Conservation (phyloP, 2,797 vertebrate species). For the Gouania willdenowi region DNA sequence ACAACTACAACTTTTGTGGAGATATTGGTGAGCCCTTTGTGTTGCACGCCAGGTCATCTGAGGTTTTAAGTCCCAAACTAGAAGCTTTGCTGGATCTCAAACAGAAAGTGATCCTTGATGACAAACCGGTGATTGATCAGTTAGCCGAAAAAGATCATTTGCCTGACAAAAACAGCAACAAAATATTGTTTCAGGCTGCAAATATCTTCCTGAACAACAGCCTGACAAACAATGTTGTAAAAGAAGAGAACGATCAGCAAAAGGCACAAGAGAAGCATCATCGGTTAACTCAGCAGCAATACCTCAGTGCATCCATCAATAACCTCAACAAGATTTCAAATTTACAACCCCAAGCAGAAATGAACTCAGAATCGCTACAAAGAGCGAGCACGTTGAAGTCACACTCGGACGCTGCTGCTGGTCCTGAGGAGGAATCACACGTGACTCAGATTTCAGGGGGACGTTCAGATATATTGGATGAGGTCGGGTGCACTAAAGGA, state of each 20-base stretch:
- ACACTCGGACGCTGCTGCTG: conserved; percentile 14
- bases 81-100: conserved; percentile 55
- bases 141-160: conserved; percentile 55
- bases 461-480: conserved; percentile 34
- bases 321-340: conserved; percentile 54
- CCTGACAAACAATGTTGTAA: conserved; percentile 19
- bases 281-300: conserved; percentile 51
- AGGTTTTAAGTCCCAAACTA: conserved; percentile 53
- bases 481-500: conserved; percentile 75
- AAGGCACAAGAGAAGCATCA: conserved; percentile 21
- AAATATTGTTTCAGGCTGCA: conserved; percentile 40
- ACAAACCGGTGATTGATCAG: conserved; percentile 52
- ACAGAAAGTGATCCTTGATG: conserved; percentile 49
- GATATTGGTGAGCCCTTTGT: conserved; percentile 16
- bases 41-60: conserved; percentile 32
- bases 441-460: conserved; percentile 30
- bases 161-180: conserved; percentile 55
- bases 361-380: conserved; percentile 33
- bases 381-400: conserved; percentile 42
- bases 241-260: conserved; percentile 30
- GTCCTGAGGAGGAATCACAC: conserved; percentile 38
- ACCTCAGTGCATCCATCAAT: conserved; percentile 28
- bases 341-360: conserved; percentile 38
- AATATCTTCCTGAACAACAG: conserved; percentile 47
- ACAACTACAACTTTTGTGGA: conserved; percentile 31